Evolutionary conservation across 2,888 invertebrate genomes (phyloP).

Genomic region (Amaurobius ferox): DNA sequence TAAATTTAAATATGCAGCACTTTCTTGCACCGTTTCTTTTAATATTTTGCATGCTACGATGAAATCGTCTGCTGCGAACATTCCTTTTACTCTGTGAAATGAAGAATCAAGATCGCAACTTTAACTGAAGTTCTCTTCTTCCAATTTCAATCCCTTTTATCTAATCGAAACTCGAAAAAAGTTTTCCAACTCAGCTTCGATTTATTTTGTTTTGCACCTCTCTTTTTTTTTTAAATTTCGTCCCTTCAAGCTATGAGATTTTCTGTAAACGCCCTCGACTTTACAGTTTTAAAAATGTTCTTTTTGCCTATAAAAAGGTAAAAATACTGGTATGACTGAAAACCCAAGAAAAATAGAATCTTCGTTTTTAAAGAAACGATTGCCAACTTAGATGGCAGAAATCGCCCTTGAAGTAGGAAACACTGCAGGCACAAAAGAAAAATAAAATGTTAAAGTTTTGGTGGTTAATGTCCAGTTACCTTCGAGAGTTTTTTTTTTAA

Average conservation of each 20-base stretch:
- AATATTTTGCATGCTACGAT: background rate
- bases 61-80: background rate
- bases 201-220: slow-evolving; percentile 25
- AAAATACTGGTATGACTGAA: slow-evolving; percentile 9
- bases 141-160: slow-evolving; percentile 70
- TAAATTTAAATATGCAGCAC: background rate
- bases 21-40: background rate
- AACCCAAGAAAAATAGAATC: background rate
- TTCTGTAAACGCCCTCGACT: slow-evolving; percentile 5
- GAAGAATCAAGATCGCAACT: slow-evolving; percentile 39
- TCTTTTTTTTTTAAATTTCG: slow-evolving; percentile 51
- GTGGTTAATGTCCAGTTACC: slow-evolving; percentile 42
- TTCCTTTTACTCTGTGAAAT: slow-evolving; percentile 18
- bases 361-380: slow-evolving; percentile 42
- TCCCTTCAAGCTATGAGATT: slow-evolving; percentile 52
- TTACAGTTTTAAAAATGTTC: slow-evolving; percentile 16
- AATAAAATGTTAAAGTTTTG: slow-evolving; percentile 17
- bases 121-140: slow-evolving; percentile 46
- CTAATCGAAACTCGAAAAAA: slow-evolving; percentile 51
- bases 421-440: background rate
- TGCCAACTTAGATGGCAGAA: slow-evolving; percentile 35
- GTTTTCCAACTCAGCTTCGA: slow-evolving; percentile 29
- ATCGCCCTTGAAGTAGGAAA: slow-evolving; percentile 43
- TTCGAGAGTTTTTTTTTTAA: background rate
- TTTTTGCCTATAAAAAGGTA: slow-evolving; percentile 23